Percentiles rank a stretch among this genome's conserved stretches.
Conservation (phyloP, 2,888 invertebrate species). For the Odiellus spinosus region DNA sequence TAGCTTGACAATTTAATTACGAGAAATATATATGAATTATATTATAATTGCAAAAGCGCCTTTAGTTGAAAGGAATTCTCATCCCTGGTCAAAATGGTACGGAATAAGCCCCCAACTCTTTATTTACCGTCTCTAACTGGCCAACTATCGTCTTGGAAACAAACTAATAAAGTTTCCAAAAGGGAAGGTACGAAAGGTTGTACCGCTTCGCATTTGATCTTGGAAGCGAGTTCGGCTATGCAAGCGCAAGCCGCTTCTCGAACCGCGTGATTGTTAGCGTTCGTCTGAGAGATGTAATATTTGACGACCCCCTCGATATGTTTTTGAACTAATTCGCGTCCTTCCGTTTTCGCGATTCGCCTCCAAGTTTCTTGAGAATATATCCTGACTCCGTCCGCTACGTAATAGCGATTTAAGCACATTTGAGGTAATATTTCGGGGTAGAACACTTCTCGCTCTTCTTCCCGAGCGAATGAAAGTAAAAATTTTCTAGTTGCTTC, state of each 20-base stretch:
- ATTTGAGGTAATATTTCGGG: conserved; percentile 35
- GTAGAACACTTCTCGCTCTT: conserved; percentile 31
- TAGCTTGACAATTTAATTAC: no score
- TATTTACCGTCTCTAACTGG: conserved; percentile 40
- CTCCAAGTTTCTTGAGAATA: conserved; percentile 41
- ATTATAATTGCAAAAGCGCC: no score
- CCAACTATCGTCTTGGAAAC: conserved; percentile 41
- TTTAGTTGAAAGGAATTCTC: no score
- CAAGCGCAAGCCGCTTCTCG: conserved; percentile 41
- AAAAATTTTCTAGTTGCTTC: conserved; percentile 37
- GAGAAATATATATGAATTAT: no score
- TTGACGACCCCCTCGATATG: conserved; percentile 32
- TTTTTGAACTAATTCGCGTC: conserved; percentile 34
- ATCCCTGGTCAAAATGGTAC: no score
- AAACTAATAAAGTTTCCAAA: conserved; percentile 33
- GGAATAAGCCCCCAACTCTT: no score
- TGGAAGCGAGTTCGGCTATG: conserved; percentile 38
- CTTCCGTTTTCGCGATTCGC: conserved; percentile 32
- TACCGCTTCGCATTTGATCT: conserved; percentile 30
- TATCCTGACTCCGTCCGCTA: conserved; percentile 39
- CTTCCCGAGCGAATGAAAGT: conserved; percentile 28
- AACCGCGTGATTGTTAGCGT: conserved; percentile 39
- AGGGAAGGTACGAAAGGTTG: conserved; percentile 32
- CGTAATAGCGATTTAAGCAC: conserved; percentile 40
- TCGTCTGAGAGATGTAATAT: conserved; percentile 35